Evolutionary conservation across 2,888 invertebrate genomes (phyloP), one percentile per base, ranked within the genome.

Genomic region (Volucella zonaria): DNA sequence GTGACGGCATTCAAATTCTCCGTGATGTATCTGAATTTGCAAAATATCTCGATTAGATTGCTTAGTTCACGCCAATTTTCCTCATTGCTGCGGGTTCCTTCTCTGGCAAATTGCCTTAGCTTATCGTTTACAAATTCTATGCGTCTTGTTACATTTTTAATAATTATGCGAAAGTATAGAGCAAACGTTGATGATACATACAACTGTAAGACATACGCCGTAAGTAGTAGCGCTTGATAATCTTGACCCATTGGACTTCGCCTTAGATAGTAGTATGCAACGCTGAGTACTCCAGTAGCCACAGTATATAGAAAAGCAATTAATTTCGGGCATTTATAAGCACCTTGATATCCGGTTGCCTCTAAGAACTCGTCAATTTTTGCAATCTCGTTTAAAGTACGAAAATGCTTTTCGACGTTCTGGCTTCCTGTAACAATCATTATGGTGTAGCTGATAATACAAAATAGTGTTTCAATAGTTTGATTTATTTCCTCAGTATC

Each of bases 401-500:
- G 88, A 59, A 75, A 88, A 52, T 90, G 88, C 8, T 88, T 88
- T 3, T 86, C 66, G 0, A 83, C 77, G 61, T 90, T 90, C 11
- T 87, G 68, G 0, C 87, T 87, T 51, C 88, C 87, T 3, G 89
- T 87, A 1, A 88, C 6, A 1, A 88, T 87, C 66, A 90, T 88
- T 61, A 88, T 87, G 1, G 88, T 89, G 59, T 89, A 90, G 85
- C 89, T 89, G 31, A 79, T 75, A 3, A 90, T 87, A 79, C 90
- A 89, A 52, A 89, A 88, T 0, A 90, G 82, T 9, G 89, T 89
- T 81, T 90, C 90, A 45, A 89, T 89, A 8, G 89, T 89, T 12
- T 89, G 88, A 74, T 90, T 90, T 12, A 90, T 89, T 62, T 89
- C 88, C 76, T 89, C 90, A 1, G 90, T 88, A 31, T 90, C 88